Evolutionary conservation across 2,888 invertebrate species (phyloP), one percentile per base, ranked within the genome.

Genomic region (Eurytoma adleriae): DNA sequence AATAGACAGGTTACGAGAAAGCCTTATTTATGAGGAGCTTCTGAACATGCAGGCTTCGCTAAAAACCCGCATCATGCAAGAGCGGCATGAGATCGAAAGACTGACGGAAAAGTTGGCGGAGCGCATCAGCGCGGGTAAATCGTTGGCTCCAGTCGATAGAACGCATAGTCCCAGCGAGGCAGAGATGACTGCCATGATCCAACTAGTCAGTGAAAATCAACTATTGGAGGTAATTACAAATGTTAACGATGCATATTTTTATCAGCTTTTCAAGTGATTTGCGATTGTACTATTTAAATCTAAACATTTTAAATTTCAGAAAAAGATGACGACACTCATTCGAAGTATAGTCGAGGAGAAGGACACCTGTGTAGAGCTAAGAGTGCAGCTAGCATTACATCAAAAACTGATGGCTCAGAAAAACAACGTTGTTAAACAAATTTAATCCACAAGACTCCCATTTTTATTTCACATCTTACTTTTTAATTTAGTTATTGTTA

Each of bases 321-420:
- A 94, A 89, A 95, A 94, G 88, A 93, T 94, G 89, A 92, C 92
- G 86, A 93, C 93, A 84, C 90, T 95, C 68, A 93, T 94, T 70
- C 93, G 93, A 84, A 95, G 94, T 87, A 94, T 95, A 84, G 94
- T 95, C 86, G 95, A 95, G 88, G 95, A 95, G 86, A 92, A 94
- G 84, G 94, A 94, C 69, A 94, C 94, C 24, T 94, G 95, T 87
- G 93, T 95, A 83, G 93, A 94, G 81, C 90, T 95, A n/a, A 93
- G 94, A 87, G 94, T 95, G 72, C 94, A 95, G 85, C 88, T 95
- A 59, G 93, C 93, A 59, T 92, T 93, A 91, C 93, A 93, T 82
- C 93, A 93, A 86, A 75, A 78, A 16, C 18, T 79, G 54, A 79
- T 79, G 69, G 72, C 77, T 54, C 66, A 78, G 13, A 74, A 78